Conservation (phyloP, 2,113 vertebrate species). For the Amblyornis subalaris region DNA sequence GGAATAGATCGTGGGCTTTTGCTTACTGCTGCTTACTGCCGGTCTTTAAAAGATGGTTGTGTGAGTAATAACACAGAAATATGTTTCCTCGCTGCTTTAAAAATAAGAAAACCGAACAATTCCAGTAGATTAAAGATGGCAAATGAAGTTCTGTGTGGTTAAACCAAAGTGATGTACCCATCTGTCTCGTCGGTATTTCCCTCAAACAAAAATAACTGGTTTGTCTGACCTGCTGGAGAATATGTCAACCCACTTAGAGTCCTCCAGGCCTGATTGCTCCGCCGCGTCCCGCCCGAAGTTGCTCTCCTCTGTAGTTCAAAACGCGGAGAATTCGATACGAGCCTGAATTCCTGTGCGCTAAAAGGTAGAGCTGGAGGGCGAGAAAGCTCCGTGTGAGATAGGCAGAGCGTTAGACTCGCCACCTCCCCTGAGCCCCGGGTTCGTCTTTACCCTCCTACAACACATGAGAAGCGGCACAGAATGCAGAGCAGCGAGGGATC, state of each 20-base stretch:
- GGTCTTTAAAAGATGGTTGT: neutral
- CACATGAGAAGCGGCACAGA: slow-evolving; percentile 54
- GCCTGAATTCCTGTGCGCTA: slow-evolving; percentile 25
- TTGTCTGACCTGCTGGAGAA: slow-evolving; percentile 39
- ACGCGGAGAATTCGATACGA: neutral
- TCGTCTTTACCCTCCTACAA: slow-evolving; percentile 56
- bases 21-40: neutral
- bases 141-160: slow-evolving; percentile 24
- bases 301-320: neutral
- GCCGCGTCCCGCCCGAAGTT: neutral
- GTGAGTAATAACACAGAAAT: neutral
- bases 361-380: slow-evolving; percentile 45
- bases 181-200: slow-evolving; percentile 40
- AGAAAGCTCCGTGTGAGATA: slow-evolving; percentile 18
- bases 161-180: slow-evolving; percentile 41
- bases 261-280: slow-evolving; percentile 37
- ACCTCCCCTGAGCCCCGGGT: slow-evolving; percentile 44
- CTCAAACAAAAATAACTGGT: slow-evolving; percentile 34
- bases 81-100: neutral
- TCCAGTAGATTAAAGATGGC: slow-evolving; percentile 17
- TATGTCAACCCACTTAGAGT: slow-evolving; percentile 30
- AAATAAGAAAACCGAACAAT: neutral
- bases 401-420: slow-evolving; percentile 44
- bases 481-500: slow-evolving; percentile 53
- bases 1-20: neutral